phyloP scores from a whole-genome alignment of 2,888 invertebrate genomes.

The Stenodema calcarata region DNA sequence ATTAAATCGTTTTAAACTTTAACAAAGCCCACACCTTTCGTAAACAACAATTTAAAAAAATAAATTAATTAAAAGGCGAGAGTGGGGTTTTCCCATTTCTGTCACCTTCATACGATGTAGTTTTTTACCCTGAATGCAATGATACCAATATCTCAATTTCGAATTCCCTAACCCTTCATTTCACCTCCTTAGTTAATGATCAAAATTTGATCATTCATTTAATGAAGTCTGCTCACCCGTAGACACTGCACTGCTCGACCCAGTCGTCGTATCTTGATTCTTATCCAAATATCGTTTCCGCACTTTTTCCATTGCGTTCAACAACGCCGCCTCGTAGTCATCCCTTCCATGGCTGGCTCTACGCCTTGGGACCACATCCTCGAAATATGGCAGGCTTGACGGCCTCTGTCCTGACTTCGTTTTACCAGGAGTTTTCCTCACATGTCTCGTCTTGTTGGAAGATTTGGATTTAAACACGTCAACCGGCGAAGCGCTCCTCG shows the following conservation, averaged over 20 bases:
- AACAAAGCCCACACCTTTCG: too few species aligned
- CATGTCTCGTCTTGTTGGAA: not conserved
- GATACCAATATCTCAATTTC: too few species aligned
- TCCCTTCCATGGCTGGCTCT: not conserved
- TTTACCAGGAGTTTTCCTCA: not conserved
- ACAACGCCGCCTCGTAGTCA: not conserved
- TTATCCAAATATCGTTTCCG: not conserved
- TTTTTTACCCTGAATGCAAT: too few species aligned
- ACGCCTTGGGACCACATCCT: not conserved
- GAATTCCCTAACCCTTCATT: too few species aligned
- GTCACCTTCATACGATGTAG: too few species aligned
- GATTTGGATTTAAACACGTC: not conserved
- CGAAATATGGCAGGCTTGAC: not conserved
- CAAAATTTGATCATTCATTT: too few species aligned
- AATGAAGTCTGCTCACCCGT: not conserved
- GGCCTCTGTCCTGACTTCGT: not conserved
- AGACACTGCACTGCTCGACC: not conserved
- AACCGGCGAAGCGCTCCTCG: not conserved
- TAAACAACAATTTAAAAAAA: too few species aligned
- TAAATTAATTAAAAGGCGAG: too few species aligned
- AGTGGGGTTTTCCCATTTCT: too few species aligned
- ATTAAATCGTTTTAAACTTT: too few species aligned
- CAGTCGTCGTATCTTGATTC: not conserved
- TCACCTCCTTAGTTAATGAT: too few species aligned
- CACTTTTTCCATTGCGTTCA: constrained; percentile 9